Percentiles rank a stretch among this genome's conserved stretches.
phyloP scores from a whole-genome alignment of 2,797 vertebrate genomes.

The Ibycter americanus region DNA sequence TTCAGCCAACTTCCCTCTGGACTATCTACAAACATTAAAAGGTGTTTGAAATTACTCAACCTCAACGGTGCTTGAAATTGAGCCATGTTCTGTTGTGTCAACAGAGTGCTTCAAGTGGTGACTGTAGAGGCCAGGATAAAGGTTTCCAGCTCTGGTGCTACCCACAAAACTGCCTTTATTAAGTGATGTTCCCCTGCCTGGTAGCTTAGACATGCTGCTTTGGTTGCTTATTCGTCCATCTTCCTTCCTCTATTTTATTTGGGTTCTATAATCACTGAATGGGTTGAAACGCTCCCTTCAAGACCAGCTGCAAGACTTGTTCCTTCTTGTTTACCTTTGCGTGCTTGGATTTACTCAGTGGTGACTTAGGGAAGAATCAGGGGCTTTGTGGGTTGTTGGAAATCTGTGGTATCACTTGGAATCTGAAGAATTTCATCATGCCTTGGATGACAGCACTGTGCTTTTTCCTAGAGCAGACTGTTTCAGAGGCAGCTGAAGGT shows the following conservation, averaged over 20 bases:
- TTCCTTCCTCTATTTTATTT: background rate
- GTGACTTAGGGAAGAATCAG: background rate
- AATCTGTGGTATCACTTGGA: background rate
- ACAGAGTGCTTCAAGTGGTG: slow-evolving; percentile 29
- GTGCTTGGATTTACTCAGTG: background rate
- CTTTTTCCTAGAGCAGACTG: background rate
- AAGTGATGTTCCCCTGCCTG: background rate
- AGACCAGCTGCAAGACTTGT: background rate
- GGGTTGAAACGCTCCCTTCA: background rate
- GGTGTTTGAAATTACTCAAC: slow-evolving; percentile 62
- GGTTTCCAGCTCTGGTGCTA: slow-evolving; percentile 17
- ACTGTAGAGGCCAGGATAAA: background rate
- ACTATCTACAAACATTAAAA: slow-evolving; percentile 53
- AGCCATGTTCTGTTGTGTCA: slow-evolving; percentile 52
- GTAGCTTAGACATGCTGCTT: background rate
- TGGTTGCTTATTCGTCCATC: background rate
- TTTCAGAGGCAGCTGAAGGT: background rate
- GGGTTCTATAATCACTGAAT: background rate
- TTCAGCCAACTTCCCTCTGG: slow-evolving; percentile 12
- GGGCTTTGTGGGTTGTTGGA: background rate
- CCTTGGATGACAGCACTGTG: background rate
- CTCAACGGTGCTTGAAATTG: slow-evolving; percentile 48
- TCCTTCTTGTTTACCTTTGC: background rate
- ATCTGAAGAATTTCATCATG: fast-evolving
- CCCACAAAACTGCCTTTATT: background rate